Base-by-base conservation (phyloP, 2,113 vertebrate species). In the Sclerurus mexicanus region DNA sequence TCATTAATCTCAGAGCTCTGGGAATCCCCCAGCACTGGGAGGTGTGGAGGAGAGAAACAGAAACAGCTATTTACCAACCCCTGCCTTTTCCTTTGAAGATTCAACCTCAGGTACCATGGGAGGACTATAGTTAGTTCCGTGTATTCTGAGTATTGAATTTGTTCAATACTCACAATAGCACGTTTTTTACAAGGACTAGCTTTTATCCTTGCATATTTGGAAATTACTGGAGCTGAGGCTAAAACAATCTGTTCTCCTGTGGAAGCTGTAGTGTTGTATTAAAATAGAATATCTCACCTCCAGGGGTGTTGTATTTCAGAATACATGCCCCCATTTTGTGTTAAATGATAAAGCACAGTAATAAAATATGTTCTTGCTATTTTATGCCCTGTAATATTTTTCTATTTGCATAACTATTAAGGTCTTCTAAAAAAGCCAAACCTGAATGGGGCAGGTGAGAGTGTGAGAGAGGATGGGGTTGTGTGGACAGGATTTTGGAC, bases 261-360 rank as follows among this genome's bases (percentile, higher is more conserved):
- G 79, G 77, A 90, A 53, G 74, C 44, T 59, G 58, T 87, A 37
- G 68, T 30, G 5, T 81, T 79, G 47, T 47, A 79, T 44, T 71
- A 84, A 89, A 87, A 82, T 81, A 95, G 95, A 92, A 31, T 87
- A 81, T 85, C 35, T 17, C 81, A 88, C 85, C 96, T 97, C 94
- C 66, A 81, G 87, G 92, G 83, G 88, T 86, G 87, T 94, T 93
- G 79, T 95, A 62, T 95, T 97, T 97, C 87, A 82, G 85, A 96
- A 35, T 83, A 58, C 24, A 16, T 96, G 73, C 85, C 89, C 96
- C 87, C 81, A 73, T 95, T 96, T 92, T 94, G 91, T 88, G 77
- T 87, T 98, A 96, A 96, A 90, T 97, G 96, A 93, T 93, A 96
- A 93, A 90, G 69, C 84, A 93, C 88, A 92, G 50, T 88, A 90